These are phyloP conservation scores for Helicoverpa zea DNA, from an alignment of 1,140 invertebrate species.

Conservation along the genomic window DNA sequence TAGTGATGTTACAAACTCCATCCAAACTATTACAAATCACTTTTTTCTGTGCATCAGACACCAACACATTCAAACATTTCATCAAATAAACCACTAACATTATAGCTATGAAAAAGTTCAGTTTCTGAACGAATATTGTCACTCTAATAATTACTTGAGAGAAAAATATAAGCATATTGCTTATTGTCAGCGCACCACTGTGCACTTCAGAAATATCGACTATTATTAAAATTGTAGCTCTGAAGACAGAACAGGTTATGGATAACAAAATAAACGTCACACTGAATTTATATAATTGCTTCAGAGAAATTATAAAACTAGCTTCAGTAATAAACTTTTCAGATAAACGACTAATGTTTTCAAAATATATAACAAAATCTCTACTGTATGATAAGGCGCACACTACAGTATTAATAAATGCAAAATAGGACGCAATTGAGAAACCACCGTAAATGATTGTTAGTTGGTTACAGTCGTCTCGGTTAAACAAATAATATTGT, in stretches of 20 bases:
- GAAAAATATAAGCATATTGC: background rate
- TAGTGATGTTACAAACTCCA: background rate
- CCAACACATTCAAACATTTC: background rate
- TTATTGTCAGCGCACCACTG: background rate
- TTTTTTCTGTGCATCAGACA: background rate
- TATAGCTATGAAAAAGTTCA: background rate
- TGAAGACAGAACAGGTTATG: background rate
- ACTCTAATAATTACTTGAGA: background rate
- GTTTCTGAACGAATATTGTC: background rate
- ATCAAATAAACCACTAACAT: background rate
- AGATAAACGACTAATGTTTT: background rate
- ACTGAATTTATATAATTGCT: background rate
- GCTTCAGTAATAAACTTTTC: background rate
- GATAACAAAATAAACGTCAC: background rate
- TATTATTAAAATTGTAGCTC: background rate
- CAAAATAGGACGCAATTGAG: no score
- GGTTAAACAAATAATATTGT: no score
- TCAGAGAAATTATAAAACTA: background rate
- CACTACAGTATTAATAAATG: no score
- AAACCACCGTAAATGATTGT: no score
- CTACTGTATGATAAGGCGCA: background rate
- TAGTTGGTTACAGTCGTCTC: no score
- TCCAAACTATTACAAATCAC: background rate
- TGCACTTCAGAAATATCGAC: background rate
- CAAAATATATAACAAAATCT: background rate